A percentile compares a stretch with the other conserved stretches of the same genome.
Evolutionary conservation across 2,888 invertebrate genomes (phyloP).

Genomic region (Ichneumoninae sp.): DNA sequence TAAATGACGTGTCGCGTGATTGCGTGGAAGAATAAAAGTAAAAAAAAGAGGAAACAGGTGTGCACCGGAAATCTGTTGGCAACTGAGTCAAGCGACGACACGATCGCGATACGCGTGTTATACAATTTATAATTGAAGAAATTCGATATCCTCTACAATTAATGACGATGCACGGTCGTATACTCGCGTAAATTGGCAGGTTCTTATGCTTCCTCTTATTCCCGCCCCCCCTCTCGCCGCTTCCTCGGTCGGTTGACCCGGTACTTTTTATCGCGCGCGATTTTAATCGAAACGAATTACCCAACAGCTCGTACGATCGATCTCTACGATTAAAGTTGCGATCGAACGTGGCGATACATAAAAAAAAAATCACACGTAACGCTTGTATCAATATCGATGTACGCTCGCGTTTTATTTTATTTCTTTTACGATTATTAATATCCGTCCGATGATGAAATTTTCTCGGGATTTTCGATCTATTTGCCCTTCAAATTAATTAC

Average conservation of each 20-base stretch:
- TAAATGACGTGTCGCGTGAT: neutral
- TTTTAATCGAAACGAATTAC: slow-evolving; percentile 72
- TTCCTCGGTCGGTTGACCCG: neutral
- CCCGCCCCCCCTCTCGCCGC: neutral
- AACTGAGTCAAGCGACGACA: slow-evolving; percentile 7
- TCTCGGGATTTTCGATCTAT: neutral
- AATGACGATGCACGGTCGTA: slow-evolving; percentile 21
- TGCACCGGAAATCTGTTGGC: neutral
- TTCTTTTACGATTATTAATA: slow-evolving; percentile 17
- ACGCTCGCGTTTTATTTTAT: slow-evolving; percentile 29
- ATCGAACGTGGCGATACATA: slow-evolving; percentile 26
- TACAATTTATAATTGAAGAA: slow-evolving; percentile 33
- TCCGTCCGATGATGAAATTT: slow-evolving; percentile 13
- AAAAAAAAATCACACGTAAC: slow-evolving; percentile 44
- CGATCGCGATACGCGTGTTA: slow-evolving; percentile 3
- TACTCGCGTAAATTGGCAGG: slow-evolving; percentile 38
- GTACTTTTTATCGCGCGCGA: slow-evolving; percentile 35
- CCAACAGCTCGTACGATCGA: slow-evolving; percentile 61
- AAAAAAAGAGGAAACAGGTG: neutral
- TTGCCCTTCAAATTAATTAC: slow-evolving; percentile 5
- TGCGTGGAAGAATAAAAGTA: neutral
- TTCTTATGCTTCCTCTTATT: slow-evolving; percentile 24
- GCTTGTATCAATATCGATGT: slow-evolving; percentile 61
- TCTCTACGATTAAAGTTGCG: slow-evolving; percentile 36
- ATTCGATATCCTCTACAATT: slow-evolving; percentile 26